Conservation (phyloP, 2,113 vertebrate species). For the Hippocampus abdominalis region DNA sequence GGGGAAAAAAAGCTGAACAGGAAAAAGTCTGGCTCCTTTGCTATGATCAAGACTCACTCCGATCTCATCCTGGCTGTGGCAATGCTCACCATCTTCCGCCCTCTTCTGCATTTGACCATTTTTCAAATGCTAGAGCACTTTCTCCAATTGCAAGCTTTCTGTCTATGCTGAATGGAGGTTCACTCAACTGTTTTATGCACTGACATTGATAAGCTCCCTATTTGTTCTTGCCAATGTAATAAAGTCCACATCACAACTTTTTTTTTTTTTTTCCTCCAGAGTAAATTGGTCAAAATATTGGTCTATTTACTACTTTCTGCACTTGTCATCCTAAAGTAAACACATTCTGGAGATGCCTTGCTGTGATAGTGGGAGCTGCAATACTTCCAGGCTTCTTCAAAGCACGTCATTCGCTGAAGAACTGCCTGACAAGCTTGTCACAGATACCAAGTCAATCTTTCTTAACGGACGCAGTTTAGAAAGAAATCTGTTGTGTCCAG, state of each 20-base stretch:
- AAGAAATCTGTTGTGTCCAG: conserved; percentile 1
- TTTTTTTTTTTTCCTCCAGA: conserved; percentile 7
- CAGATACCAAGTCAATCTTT: conserved; percentile 26
- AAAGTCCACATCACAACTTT: not conserved
- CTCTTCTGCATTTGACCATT: not conserved
- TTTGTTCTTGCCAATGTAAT: not conserved
- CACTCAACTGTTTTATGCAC: not conserved
- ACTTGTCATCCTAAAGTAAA: not conserved
- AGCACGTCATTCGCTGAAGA: conserved; percentile 18
- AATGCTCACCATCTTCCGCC: not conserved
- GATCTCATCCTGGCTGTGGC: not conserved
- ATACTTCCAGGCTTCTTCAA: conserved; percentile 23
- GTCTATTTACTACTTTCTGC: conserved; percentile 15
- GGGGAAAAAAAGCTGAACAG: not conserved
- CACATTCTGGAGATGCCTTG: not conserved
- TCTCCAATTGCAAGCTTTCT: not conserved
- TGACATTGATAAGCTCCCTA: not conserved
- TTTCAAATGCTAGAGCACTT: not conserved
- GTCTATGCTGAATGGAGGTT: conserved; percentile 2
- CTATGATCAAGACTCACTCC: conserved; percentile 8
- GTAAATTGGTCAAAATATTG: not conserved
- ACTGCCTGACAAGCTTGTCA: conserved; percentile 34
- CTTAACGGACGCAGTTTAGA: not conserved
- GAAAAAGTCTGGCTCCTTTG: not conserved
- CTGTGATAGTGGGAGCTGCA: conserved; percentile 14